Base-by-base conservation (phyloP, 2,797 vertebrate species). In the Cygnus olor region DNA sequence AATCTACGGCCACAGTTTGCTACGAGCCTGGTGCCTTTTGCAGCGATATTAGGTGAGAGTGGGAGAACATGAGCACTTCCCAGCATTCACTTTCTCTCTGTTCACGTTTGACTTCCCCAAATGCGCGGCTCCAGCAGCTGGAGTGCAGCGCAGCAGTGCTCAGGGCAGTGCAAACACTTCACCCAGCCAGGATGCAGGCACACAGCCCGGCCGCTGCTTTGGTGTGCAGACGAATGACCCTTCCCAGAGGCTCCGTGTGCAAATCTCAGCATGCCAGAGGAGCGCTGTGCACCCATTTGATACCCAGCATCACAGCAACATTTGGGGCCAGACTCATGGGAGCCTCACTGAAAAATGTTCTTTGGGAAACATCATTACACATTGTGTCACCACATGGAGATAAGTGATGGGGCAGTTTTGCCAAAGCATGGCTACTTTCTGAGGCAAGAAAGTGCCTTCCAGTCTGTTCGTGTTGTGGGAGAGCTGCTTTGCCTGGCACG, bases 361-460 rank as follows among this genome's bases (percentile, higher is more conserved):
- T 69, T 18, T 0, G 42, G 21, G 69, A 72, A 66, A 18, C 38
- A 1, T 7, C 45, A 0, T 4, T 7, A 44, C 16, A 1, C 6
- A 3, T n/a, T 10, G 49, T 30, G 28, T 11, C 1, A 0, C 1
- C 0, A 3, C 0, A 1, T 0, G 0, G 42, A 56, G 17, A 1
- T 20, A 6, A 17, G 85, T 0, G 0, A 42, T 2, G 51, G 64
- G 14, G 11, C 21, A 0, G 38, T 13, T 68, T 16, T 11, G 0
- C 15, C 61, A 3, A 1, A 0, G 4, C 80, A 4, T 0, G 0
- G 9, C 1, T 5, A 0, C 22, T 88, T 54, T 20, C 36, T 19
- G 0, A 13, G 57, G 28, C 24, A 1, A 38, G 40, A 3, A 10
- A 1, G 0, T 0, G 0, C 36, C 10, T 14, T 1, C 25, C 18